These are phyloP conservation scores for Anticlea derivata DNA, from an alignment of 2,888 invertebrate genomes.

Conservation along the genomic window DNA sequence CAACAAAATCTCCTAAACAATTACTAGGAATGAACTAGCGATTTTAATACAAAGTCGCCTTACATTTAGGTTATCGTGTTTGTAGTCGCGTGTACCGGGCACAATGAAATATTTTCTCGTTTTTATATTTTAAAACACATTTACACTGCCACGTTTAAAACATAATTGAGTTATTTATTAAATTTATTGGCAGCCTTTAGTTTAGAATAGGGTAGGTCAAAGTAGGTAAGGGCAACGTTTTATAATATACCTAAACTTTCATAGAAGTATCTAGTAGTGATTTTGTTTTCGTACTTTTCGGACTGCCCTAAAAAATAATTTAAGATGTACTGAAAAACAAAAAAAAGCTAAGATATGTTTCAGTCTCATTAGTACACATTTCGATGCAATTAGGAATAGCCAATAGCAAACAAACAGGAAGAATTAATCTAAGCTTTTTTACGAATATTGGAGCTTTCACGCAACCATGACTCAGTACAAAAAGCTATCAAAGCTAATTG, in stretches of 20 bases:
- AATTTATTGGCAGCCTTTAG: conserved; percentile 23
- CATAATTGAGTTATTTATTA: conserved; percentile 25
- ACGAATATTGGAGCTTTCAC: conserved; percentile 36
- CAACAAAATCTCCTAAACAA: too few relatives aligned
- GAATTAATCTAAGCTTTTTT: conserved; percentile 14
- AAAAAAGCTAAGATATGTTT: too few relatives aligned
- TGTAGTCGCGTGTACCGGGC: conserved; percentile 18
- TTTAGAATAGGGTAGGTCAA: not conserved
- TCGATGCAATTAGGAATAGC: conserved; percentile 3
- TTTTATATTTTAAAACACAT: conserved; percentile 18
- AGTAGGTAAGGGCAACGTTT: not conserved
- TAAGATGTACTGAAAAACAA: too few relatives aligned
- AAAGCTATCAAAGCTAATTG: conserved; percentile 79
- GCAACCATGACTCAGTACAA: conserved; percentile 70
- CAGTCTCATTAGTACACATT: too few relatives aligned
- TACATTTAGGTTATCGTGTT: conserved; percentile 26
- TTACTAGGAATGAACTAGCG: too few relatives aligned
- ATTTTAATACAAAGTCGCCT: conserved; percentile 9
- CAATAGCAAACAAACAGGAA: conserved; percentile 5
- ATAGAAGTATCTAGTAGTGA: too few relatives aligned
- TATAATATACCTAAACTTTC: not conserved
- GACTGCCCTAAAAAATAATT: too few relatives aligned
- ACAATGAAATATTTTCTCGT: conserved; percentile 13
- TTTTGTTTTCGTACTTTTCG: too few relatives aligned
- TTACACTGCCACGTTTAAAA: conserved; percentile 7